These are phyloP conservation scores for Heliothis virescens DNA, from an alignment of 1,140 invertebrate species.

Conservation along the genomic window DNA sequence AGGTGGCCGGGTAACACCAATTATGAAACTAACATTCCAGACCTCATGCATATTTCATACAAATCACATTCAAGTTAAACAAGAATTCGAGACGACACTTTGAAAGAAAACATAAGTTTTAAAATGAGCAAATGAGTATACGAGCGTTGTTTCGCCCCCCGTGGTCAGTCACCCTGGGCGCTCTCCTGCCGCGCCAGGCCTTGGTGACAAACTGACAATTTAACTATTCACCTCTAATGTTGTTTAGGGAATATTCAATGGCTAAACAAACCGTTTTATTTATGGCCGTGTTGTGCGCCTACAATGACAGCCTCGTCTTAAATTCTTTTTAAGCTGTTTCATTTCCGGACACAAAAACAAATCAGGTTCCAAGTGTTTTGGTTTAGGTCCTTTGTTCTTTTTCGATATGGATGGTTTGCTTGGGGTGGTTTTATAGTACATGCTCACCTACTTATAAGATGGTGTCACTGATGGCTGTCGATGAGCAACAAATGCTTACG, in stretches of 20 bases:
- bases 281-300: constrained; percentile 76
- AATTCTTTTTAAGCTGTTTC: constrained; percentile 74
- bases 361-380: constrained; percentile 38
- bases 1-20: neutral
- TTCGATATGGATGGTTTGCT: constrained; percentile 9
- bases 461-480: too few relatives aligned
- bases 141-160: constrained; percentile 66
- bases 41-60: neutral
- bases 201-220: constrained; percentile 83
- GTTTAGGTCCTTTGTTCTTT: constrained; percentile 13
- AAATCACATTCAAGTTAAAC: constrained; percentile 32
- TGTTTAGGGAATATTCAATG: constrained; percentile 81
- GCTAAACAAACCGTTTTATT: constrained; percentile 80
- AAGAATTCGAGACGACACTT: constrained; percentile 32
- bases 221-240: constrained; percentile 81
- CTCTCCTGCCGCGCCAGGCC: constrained; percentile 68
- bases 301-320: constrained; percentile 67
- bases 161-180: constrained; percentile 56
- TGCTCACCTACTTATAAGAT: too few relatives aligned
- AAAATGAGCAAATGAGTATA: constrained; percentile 60
- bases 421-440: neutral
- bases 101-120: constrained; percentile 53
- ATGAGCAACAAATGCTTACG: too few relatives aligned
- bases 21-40: neutral
- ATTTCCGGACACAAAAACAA: constrained; percentile 73